Evolutionary conservation across 2,888 invertebrate species (phyloP).

Genomic region (Conops quadrifasciatus): DNA sequence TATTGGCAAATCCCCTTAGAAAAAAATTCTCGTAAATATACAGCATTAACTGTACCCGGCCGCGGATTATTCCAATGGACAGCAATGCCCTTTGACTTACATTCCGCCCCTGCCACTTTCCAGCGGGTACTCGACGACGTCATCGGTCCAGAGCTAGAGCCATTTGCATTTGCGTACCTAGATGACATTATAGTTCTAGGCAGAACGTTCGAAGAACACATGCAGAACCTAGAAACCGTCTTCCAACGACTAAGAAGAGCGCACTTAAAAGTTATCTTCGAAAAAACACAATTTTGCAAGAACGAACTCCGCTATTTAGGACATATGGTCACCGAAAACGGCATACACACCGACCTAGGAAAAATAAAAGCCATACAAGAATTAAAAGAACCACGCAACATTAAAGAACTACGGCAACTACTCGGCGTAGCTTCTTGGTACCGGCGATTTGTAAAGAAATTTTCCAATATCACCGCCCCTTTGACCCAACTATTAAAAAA

Average conservation of each 20-base stretch:
- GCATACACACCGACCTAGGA: slow-evolving; percentile 4
- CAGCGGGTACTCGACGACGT: not conserved
- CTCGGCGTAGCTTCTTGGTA: not conserved
- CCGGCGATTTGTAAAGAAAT: not conserved
- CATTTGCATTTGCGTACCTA: not conserved
- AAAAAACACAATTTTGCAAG: too few relatives aligned
- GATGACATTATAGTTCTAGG: too few relatives aligned
- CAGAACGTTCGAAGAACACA: not conserved
- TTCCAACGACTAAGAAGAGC: not conserved
- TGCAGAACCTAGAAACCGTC: not conserved
- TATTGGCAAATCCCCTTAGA: too few relatives aligned
- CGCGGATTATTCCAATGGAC: too few relatives aligned
- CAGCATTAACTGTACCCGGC: too few relatives aligned
- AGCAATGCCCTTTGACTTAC: not conserved
- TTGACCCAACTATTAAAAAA: not conserved
- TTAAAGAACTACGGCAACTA: too few relatives aligned
- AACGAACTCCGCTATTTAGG: too few relatives aligned
- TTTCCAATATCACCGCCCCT: not conserved
- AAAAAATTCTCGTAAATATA: too few relatives aligned
- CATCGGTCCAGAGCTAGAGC: not conserved
- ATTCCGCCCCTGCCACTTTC: too few relatives aligned
- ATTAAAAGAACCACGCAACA: not conserved
- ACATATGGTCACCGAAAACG: too few relatives aligned
- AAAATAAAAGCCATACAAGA: slow-evolving; percentile 13
- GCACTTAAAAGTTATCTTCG: too few relatives aligned